phyloP scores from a whole-genome alignment of 1,140 invertebrate genomes.

The Melitaea cinxia region DNA sequence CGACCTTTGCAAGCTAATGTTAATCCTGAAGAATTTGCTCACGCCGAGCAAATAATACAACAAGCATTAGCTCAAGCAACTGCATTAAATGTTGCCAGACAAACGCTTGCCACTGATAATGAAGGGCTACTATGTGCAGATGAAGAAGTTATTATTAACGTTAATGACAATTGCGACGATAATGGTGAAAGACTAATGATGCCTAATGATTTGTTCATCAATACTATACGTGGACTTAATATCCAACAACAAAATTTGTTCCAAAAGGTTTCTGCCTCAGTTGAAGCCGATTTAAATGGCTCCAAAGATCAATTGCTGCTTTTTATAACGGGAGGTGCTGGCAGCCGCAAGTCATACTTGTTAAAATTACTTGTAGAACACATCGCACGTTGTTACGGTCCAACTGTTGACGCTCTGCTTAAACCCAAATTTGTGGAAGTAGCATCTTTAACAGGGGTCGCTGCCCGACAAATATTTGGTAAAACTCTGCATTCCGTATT shows the following conservation, averaged over 20 bases:
- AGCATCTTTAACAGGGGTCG: slow-evolving; percentile 41
- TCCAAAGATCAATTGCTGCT: slow-evolving; percentile 14
- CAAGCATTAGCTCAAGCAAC: slow-evolving; percentile 27
- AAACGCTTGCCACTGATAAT: slow-evolving; percentile 15
- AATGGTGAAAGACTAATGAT: slow-evolving; percentile 23
- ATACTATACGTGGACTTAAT: slow-evolving; percentile 20
- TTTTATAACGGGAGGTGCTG: slow-evolving; percentile 41
- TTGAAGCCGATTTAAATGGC: slow-evolving; percentile 19
- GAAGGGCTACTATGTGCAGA: slow-evolving; percentile 24
- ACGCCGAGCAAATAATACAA: slow-evolving; percentile 20
- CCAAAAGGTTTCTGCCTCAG: slow-evolving; percentile 9
- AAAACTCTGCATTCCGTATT: slow-evolving; percentile 39
- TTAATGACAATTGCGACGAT: not conserved
- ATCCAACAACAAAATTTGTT: slow-evolving; percentile 29
- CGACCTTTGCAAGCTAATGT: too few species aligned
- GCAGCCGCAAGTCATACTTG: slow-evolving; percentile 37
- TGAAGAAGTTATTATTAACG: slow-evolving; percentile 4
- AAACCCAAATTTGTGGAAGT: slow-evolving; percentile 42
- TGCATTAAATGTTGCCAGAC: slow-evolving; percentile 16
- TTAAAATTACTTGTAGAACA: slow-evolving; percentile 48
- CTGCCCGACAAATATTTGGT: slow-evolving; percentile 43
- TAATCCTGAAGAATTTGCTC: slow-evolving; percentile 26
- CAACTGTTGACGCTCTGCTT: slow-evolving; percentile 39
- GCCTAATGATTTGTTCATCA: slow-evolving; percentile 37
- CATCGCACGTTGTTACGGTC: slow-evolving; percentile 39